phyloP scores from a whole-genome alignment of 2,888 invertebrate species.

The Tricholauxania praeusta region DNA sequence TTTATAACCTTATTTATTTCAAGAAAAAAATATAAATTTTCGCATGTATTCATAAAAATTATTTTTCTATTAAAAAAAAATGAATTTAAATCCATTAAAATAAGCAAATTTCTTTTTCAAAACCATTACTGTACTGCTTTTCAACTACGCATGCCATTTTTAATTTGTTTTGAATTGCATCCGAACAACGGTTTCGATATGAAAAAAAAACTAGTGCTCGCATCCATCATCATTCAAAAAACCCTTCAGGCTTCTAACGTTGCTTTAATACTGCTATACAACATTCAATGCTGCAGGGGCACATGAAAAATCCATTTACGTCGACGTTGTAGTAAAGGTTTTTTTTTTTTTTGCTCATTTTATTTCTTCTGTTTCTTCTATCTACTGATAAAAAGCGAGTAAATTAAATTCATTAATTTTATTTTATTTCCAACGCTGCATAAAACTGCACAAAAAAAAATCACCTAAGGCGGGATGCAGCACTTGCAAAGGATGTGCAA shows the following conservation, averaged over 20 bases:
- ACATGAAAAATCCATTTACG: slow-evolving; percentile 30
- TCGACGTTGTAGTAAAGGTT: neutral
- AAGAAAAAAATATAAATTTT: no score
- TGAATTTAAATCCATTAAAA: no score
- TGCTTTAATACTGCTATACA: neutral
- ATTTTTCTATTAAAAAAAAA: no score
- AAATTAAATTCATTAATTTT: slow-evolving; percentile 29
- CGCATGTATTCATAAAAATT: no score
- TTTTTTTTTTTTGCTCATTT: neutral
- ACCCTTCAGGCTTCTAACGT: neutral
- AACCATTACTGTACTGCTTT: no score
- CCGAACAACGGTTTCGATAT: no score
- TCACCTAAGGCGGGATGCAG: slow-evolving; percentile 13
- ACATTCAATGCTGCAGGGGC: slow-evolving; percentile 18
- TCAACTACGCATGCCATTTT: no score
- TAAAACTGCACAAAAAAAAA: slow-evolving; percentile 45
- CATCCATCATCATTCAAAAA: neutral
- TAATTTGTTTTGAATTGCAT: no score
- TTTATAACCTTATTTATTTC: no score
- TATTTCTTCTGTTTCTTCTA: neutral
- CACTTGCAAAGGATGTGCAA: neutral
- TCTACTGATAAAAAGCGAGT: neutral
- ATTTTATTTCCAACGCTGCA: slow-evolving; percentile 24
- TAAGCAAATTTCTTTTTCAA: no score
- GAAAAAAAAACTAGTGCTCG: neutral